Evolutionary conservation across 37 sponge, comb jelly and placozoan species (phyloP).

Genomic region (Tethya wilhelma): DNA sequence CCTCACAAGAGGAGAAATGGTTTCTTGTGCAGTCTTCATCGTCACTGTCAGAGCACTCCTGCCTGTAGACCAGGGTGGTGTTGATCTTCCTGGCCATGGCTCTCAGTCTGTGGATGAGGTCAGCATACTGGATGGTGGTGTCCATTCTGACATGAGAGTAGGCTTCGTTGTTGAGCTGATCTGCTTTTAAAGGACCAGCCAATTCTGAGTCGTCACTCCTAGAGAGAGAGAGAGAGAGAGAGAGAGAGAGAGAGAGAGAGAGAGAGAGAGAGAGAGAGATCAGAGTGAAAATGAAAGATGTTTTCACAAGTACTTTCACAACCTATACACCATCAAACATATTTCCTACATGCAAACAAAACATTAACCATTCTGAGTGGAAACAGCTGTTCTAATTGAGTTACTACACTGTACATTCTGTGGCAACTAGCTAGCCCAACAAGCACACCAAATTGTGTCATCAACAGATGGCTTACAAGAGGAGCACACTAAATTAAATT

Average conservation of each 20-base stretch:
- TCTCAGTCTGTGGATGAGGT: not conserved
- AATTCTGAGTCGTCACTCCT: slow-evolving; percentile 22
- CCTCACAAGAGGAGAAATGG: not conserved
- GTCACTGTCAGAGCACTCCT: slow-evolving; percentile 37
- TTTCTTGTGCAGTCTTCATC: slow-evolving; percentile 47
- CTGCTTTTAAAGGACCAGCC: slow-evolving; percentile 13
- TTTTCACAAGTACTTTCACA: not conserved
- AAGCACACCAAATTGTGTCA: too few relatives aligned
- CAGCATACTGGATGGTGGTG: slow-evolving; percentile 10
- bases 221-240: not conserved
- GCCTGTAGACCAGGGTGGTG: not conserved
- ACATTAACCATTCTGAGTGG: not conserved
- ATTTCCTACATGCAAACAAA: too few relatives aligned
- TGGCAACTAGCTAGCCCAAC: too few relatives aligned
- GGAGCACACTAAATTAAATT: not conserved
- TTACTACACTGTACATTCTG: too few relatives aligned
- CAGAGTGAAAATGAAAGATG: not conserved
- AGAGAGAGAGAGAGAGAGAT: too few relatives aligned
- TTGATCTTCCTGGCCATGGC: not conserved
- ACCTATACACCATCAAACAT: too few relatives aligned
- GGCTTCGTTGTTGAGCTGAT: slow-evolving; percentile 36
- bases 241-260: not conserved
- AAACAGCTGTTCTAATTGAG: too few relatives aligned
- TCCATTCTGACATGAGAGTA: not conserved
- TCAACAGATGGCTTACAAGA: too few relatives aligned